Evolutionary conservation across 2,797 vertebrate genomes (phyloP), one percentile per base, ranked within the genome.

Genomic region (Spizella passerina): DNA sequence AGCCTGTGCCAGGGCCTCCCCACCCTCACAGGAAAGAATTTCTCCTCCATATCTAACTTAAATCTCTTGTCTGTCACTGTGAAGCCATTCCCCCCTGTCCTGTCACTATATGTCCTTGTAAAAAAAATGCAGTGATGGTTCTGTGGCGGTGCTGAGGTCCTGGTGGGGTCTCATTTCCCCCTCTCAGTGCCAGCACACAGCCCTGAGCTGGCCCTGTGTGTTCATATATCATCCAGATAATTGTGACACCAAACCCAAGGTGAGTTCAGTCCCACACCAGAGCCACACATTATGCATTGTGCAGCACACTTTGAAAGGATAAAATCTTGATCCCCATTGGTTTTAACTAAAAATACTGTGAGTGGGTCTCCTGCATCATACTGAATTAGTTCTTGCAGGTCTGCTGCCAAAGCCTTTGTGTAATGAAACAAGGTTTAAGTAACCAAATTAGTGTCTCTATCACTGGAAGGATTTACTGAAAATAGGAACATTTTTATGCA

Each of bases 91-190:
- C 14, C 27, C 19, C 13, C 43, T 20, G 27, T 29, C 13, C 27
- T 43, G 41, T 65, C 44, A 24, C 44, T 44, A 13, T 4, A 4
- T 16, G 60, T 30, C 24, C 53, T 72, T 59, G 20, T 32, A 10
- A 44, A 50, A 44, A 27, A 14, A 20, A 27, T 0, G 3, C 30
- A 41, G 7, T 23, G 0, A 1, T 16, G 22, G 39, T 22, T 86
- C 29, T 75, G 24, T 8, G 5, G 1, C 6, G 29, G n/a, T 0
- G 0, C 29, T 46, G 72, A 79, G 34, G 27, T 41, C n/a, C 36
- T 46, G 39, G 7, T 21, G 36, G 0, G 0, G 14, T 24, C 49
- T 38, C 11, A 0, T 39, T 32, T 56, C 41, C 26, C 13, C 26
- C 24, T 34, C 3, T 30, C 2, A 1, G 36, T 2, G 6, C 39